Conservation (phyloP, 2,888 invertebrate genomes). For the Erebia ligea region DNA sequence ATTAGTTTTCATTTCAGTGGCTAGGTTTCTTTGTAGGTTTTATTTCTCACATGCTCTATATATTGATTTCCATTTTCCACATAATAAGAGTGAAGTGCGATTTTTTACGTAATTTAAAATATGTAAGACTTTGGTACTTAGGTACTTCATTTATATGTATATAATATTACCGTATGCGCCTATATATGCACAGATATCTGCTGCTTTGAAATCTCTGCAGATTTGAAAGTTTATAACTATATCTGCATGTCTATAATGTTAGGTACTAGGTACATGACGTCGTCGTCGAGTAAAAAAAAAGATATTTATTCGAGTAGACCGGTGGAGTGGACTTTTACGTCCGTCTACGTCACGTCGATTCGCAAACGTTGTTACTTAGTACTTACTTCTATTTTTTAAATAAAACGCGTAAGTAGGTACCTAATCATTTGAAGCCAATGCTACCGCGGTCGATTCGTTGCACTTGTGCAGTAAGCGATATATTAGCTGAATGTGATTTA, state of each 20-base stretch:
- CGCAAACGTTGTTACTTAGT: not conserved
- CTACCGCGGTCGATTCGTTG: slow-evolving; percentile 30
- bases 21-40: too few species aligned
- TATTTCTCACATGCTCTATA: too few species aligned
- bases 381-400: slow-evolving; percentile 14
- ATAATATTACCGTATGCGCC: too few species aligned
- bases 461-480: slow-evolving; percentile 32
- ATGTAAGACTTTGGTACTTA: too few species aligned
- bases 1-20: too few species aligned
- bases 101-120: too few species aligned
- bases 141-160: too few species aligned
- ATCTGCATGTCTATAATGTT: not conserved
- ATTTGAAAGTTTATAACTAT: too few species aligned
- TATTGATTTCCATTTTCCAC: too few species aligned
- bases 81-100: too few species aligned
- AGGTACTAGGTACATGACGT: not conserved
- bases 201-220: too few species aligned
- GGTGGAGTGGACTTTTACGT: not conserved
- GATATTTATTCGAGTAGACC: not conserved
- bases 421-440: slow-evolving; percentile 20
- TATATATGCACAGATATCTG: too few species aligned
- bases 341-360: not conserved
- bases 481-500: slow-evolving; percentile 51
- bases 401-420: slow-evolving; percentile 25
- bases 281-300: not conserved